Percentiles rank a stretch among this genome's conserved stretches.
These are phyloP conservation scores for Sorex maritimensis DNA, from an alignment of 2,797 vertebrate genomes.

Conservation along the genomic window DNA sequence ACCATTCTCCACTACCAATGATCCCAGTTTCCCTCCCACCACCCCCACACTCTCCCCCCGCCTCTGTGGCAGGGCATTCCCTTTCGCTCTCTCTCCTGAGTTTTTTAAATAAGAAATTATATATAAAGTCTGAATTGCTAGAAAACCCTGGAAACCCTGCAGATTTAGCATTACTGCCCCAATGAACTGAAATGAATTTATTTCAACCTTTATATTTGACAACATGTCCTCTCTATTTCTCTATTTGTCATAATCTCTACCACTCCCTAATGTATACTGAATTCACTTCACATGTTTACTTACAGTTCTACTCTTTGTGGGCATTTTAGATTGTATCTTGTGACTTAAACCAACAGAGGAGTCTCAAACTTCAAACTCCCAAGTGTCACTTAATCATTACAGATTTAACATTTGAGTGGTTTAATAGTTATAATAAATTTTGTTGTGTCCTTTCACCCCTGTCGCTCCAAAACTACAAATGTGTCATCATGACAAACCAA, in stretches of 20 bases:
- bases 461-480: constrained; percentile 13
- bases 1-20: too few relatives aligned
- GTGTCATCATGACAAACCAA: background rate
- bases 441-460: background rate
- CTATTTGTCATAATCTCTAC: background rate
- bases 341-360: background rate
- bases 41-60: too few relatives aligned
- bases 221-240: background rate
- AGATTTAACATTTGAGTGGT: background rate
- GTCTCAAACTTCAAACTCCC: constrained; percentile 13
- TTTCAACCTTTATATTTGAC: background rate
- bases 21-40: too few relatives aligned
- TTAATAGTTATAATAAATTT: constrained; percentile 45
- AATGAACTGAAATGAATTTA: background rate
- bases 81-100: background rate
- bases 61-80: background rate
- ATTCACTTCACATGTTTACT: constrained; percentile 3
- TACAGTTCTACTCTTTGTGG: background rate
- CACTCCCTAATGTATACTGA: background rate
- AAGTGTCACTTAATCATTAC: background rate
- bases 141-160: too few relatives aligned
- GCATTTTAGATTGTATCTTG: background rate
- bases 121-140: too few relatives aligned
- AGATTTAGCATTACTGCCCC: background rate
- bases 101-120: too few relatives aligned